Base-by-base conservation (phyloP, 1,140 invertebrate species). In the Octopus bimaculoides region DNA sequence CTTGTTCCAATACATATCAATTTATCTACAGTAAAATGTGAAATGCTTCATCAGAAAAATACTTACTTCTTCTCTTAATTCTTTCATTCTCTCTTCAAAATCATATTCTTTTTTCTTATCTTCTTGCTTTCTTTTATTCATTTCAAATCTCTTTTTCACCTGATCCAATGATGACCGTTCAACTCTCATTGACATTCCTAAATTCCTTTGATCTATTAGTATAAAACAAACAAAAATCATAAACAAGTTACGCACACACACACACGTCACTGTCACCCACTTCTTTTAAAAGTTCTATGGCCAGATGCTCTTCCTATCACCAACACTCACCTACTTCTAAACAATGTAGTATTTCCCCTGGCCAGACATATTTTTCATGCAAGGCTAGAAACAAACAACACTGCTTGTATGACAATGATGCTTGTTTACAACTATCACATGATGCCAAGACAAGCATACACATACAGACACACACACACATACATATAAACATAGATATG, bases 111-210 rank as follows among this genome's bases (percentile, higher is more conserved):
- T 96, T 86, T 96, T 96, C 87, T 97, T 97, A 86, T 99, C 97
- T 89, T 98, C 96, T 86, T 94, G 91, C 91, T 99, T 98, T 84
- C 95, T 94, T 90, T 98, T 98, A 86, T 98, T 98, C 55, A 93
- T 85, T 86, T 96, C 94, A 92, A 99, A 98, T 84, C 97, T 91
- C 85, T 96, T 94, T 91, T 97, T 98, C 26, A 98, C 97, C 91
- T 99, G 96, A 82, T 99, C 97, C 75, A 99, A 91, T 52, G 95
- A 94, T 80, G 97, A 99, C 83, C 97, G 92, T 91, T 99, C 97
- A 78, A 99, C 95, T 90, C 96, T 95, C 98, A 99, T 99, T 12
- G 97, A 99, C 97, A 99, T 99, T 41, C 98, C 98, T 88, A 99
- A 91, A 92, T 99, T 99, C 82, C 97, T 92, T 91, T 99, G 98